These are phyloP conservation scores for Epiblema foenella DNA, from an alignment of 2,888 invertebrate species.

Conservation along the genomic window DNA sequence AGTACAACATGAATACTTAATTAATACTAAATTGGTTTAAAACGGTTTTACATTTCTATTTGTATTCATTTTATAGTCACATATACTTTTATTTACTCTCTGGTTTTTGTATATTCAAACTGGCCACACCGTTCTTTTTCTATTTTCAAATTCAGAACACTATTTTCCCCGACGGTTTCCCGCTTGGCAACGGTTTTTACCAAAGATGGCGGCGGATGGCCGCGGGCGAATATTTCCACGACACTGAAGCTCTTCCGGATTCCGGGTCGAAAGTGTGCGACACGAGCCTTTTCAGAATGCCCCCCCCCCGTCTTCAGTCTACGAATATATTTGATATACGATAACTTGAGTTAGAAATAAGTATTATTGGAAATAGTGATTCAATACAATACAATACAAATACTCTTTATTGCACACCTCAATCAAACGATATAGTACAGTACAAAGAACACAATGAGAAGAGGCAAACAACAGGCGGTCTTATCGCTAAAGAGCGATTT, in stretches of 20 bases:
- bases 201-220: conserved; percentile 58
- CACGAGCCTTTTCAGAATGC: conserved; percentile 28
- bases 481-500: too few species aligned
- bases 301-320: conserved; percentile 11
- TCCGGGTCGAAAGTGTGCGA: conserved; percentile 35
- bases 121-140: conserved; percentile 14
- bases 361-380: background rate
- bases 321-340: conserved; percentile 18
- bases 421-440: too few species aligned
- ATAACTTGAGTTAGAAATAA: background rate
- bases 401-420: too few species aligned
- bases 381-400: too few species aligned
- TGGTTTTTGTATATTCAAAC: conserved; percentile 13
- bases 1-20: background rate
- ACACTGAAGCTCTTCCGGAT: conserved; percentile 49
- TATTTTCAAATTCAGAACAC: conserved; percentile 35
- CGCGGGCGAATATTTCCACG: conserved; percentile 51
- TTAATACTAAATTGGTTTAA: background rate
- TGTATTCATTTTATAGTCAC: background rate
- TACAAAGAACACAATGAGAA: too few species aligned
- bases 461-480: too few species aligned
- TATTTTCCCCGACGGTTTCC: conserved; percentile 26
- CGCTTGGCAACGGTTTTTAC: conserved; percentile 48
- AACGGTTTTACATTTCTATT: background rate
- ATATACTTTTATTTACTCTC: background rate